Conservation (phyloP, 2,113 vertebrate species). For the Caranx melampygus region DNA sequence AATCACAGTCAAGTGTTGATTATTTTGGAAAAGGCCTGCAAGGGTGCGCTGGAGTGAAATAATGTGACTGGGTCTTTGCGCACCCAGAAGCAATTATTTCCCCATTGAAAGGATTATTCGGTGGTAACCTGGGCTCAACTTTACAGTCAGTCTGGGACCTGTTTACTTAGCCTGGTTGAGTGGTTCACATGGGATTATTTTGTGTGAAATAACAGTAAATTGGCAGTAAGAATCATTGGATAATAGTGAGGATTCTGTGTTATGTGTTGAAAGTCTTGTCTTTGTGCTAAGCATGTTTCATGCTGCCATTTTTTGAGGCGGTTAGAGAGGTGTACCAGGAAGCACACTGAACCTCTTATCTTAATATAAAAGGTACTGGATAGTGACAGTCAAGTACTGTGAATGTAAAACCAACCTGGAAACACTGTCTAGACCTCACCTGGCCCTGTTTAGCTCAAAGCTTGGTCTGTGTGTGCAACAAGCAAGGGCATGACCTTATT, state of each 20-base stretch:
- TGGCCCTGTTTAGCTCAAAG: constrained; percentile 29
- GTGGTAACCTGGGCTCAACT: constrained; percentile 13
- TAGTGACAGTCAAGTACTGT: constrained; percentile 1
- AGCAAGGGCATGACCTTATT: constrained; percentile 40
- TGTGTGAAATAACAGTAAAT: constrained; percentile 14
- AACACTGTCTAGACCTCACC: constrained; percentile 4
- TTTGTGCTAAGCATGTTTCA: not conserved
- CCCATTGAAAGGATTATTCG: constrained; percentile 45
- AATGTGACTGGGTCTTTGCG: constrained; percentile 30
- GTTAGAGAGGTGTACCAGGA: not conserved
- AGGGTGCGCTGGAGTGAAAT: constrained; percentile 31
- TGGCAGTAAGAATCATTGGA: not conserved
- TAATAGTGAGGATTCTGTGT: not conserved
- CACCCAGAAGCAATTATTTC: constrained; percentile 50
- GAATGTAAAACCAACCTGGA: constrained; percentile 3
- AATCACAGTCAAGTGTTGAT: constrained; percentile 18
- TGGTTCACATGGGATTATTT: constrained; percentile 26
- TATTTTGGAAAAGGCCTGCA: constrained; percentile 25
- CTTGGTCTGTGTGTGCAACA: constrained; percentile 39
- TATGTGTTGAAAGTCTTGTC: not conserved
- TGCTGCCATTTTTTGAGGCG: not conserved
- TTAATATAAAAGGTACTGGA: not conserved
- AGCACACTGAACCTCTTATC: not conserved
- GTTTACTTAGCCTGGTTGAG: constrained; percentile 37
- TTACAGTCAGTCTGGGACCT: constrained; percentile 19